Conservation (phyloP, 2,888 invertebrate species). For the Andrena camellia region DNA sequence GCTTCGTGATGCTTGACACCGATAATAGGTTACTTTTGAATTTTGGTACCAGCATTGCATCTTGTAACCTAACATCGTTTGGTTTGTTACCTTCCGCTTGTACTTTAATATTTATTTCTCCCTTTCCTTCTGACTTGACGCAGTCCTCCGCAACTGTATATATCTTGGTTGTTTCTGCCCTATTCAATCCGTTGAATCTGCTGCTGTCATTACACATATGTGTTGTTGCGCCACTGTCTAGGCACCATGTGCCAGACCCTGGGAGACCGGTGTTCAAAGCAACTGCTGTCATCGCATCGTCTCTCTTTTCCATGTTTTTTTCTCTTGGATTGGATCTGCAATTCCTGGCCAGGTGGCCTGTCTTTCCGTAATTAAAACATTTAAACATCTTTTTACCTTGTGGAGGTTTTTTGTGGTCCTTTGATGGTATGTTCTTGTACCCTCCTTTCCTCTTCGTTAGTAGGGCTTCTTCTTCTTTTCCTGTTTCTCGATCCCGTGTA, state of each 20-base stretch:
- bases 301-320: not conserved
- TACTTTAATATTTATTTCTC: not conserved
- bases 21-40: too few species aligned
- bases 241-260: not conserved
- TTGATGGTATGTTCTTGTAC: too few species aligned
- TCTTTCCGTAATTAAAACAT: not conserved
- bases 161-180: not conserved
- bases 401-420: too few species aligned
- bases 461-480: not conserved
- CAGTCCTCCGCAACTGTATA: not conserved
- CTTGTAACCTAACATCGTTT: too few species aligned
- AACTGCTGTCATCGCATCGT: conserved; percentile 5
- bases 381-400: too few species aligned
- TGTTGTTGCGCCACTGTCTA: conserved; percentile 9
- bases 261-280: not conserved
- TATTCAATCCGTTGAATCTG: not conserved
- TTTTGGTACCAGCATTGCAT: too few species aligned
- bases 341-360: conserved; percentile 7
- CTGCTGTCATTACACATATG: conserved; percentile 3
- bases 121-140: not conserved
- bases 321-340: conserved; percentile 6
- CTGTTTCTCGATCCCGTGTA: not conserved
- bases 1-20: too few species aligned
- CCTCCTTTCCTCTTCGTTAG: too few species aligned
- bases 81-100: too few species aligned